These are phyloP conservation scores for Spea hammondii DNA, from an alignment of 2,797 vertebrate genomes.

Conservation along the genomic window DNA sequence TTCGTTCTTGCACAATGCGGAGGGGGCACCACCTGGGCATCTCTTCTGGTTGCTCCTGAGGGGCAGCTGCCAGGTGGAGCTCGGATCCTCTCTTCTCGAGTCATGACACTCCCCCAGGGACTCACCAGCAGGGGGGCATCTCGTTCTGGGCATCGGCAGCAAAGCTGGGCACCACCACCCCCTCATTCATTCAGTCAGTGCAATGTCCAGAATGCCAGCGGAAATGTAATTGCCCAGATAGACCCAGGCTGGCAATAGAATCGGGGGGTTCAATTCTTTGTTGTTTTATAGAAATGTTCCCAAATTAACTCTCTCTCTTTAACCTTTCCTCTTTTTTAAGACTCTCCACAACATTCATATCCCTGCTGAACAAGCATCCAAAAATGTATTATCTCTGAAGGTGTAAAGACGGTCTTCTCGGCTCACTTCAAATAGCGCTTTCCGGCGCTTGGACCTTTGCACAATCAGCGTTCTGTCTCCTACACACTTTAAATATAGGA, in stretches of 20 bases:
- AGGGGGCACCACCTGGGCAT: constrained; percentile 52
- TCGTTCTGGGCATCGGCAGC: constrained; percentile 54
- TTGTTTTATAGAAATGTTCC: not conserved
- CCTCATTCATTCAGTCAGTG: constrained; percentile 66
- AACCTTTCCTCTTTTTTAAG: not conserved
- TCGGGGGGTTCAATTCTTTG: not conserved
- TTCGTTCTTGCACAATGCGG: constrained; percentile 58
- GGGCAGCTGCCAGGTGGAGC: constrained; percentile 60
- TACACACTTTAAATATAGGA: constrained; percentile 32
- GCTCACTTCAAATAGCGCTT: not conserved
- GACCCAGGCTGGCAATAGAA: constrained; percentile 14
- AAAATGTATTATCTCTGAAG: not conserved
- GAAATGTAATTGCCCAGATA: constrained; percentile 33
- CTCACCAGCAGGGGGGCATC: constrained; percentile 59
- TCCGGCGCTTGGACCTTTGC: not conserved
- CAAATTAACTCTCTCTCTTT: not conserved
- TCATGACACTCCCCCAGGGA: constrained; percentile 62
- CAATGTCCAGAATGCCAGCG: constrained; percentile 50
- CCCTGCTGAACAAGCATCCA: not conserved
- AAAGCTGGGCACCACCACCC: constrained; percentile 57
- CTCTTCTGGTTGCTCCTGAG: constrained; percentile 52
- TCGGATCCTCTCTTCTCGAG: constrained; percentile 60
- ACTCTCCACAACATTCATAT: not conserved
- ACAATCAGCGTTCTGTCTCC: constrained; percentile 38
- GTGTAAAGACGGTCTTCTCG: not conserved